Evolutionary conservation across 1,140 invertebrate genomes (phyloP), one percentile per base, ranked within the genome.

Genomic region (Habropoda laboriosa): DNA sequence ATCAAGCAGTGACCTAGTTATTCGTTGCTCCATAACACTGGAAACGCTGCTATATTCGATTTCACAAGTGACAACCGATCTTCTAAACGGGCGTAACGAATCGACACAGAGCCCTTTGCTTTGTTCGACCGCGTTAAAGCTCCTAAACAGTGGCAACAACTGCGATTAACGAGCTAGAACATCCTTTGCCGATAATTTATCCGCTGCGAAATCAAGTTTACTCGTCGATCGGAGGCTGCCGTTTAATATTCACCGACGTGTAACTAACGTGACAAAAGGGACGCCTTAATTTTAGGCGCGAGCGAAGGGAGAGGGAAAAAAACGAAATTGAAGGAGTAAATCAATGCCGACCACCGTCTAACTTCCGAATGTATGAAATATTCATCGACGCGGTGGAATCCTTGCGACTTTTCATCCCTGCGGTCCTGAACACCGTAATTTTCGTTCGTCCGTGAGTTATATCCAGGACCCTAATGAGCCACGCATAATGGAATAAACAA

Each of bases 401-500:
- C n/a, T n/a, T 83, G 63, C 81, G 58, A 83, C 81, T 83, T 85
- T 80, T 84, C 81, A 76, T 83, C 71, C 24, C 51, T 16, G 0
- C 3, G 45, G 57, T 35, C 68, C 21, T 27, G 66, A 55, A 71
- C 30, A 68, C 60, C 58, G 81, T 81, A 85, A 86, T 86, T 86
- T 86, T 81, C 82, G 81, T 64, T 73, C 58, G 70, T 30, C 51
- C 82, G 68, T 83, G 82, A 85, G 42, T 85, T 85, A 85, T 85
- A 79, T 61, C 55, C 77, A 64, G 60, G 21, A 53, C 38, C 64
- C 71, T 85, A 85, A 85, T 85, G 83, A 85, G 77, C 83, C 77
- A 60, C 77, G 66, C 82, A 84, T 83, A 85, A 85, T 85, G 83
- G 78, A 85, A 85, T 81, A 85, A 84, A 82, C 77, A 79, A 85